Conservation (phyloP, 2,888 invertebrate species). For the Calameuta pallipes region DNA sequence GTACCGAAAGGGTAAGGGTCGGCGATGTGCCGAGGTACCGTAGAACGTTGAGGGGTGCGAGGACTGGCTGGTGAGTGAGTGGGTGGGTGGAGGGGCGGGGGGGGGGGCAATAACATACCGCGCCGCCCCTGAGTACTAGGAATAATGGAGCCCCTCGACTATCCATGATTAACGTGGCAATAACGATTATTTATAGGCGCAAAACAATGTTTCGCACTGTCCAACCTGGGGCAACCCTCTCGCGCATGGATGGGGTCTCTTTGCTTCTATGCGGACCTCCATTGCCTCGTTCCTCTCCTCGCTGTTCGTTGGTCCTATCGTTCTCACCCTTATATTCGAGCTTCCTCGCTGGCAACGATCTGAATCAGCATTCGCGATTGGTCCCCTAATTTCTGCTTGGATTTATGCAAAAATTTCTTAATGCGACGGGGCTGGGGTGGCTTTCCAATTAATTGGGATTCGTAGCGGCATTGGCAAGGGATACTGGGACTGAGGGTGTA, state of each 20-base stretch:
- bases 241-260: constrained; percentile 26
- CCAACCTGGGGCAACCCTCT: constrained; percentile 37
- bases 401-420: constrained; percentile 51
- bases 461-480: not conserved
- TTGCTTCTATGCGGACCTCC: not conserved
- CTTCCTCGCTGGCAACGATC: constrained; percentile 20
- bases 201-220: constrained; percentile 62
- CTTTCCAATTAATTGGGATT: constrained; percentile 22
- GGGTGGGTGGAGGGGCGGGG: not conserved
- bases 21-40: constrained; percentile 36
- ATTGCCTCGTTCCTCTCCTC: not conserved
- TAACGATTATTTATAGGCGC: constrained; percentile 63
- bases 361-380: constrained; percentile 50
- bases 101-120: constrained; percentile 26
- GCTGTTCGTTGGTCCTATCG: not conserved
- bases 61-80: not conserved
- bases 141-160: constrained; percentile 56
- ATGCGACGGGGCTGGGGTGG: constrained; percentile 32
- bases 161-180: constrained; percentile 63
- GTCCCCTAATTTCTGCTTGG: constrained; percentile 14
- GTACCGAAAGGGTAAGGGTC: constrained; percentile 50
- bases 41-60: not conserved
- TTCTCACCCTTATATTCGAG: constrained; percentile 2
- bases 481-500: not conserved
- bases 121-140: constrained; percentile 42